phyloP scores from a whole-genome alignment of 2,888 invertebrate species.

The Noctuana brunneofusca region DNA sequence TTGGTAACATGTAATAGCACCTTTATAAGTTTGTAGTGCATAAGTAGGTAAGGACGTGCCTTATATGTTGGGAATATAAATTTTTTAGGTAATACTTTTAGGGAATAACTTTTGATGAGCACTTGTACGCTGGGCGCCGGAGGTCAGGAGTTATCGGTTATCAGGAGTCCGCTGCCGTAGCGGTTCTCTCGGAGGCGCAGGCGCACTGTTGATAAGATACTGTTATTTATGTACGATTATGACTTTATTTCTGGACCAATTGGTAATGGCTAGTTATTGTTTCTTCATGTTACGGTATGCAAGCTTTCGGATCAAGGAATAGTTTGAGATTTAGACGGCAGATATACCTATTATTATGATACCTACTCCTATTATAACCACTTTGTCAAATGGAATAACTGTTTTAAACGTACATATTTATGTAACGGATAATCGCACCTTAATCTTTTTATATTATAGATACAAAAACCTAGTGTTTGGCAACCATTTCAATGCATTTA shows the following conservation, averaged over 20 bases:
- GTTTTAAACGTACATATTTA: too few relatives aligned
- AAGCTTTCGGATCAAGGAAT: neutral
- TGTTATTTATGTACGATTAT: conserved; percentile 27
- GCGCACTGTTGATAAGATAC: conserved; percentile 24
- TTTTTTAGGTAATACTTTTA: too few relatives aligned
- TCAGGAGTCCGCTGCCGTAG: conserved; percentile 4
- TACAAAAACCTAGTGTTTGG: too few relatives aligned
- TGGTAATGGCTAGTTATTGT: conserved; percentile 1
- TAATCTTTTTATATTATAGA: too few relatives aligned
- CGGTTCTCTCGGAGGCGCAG: conserved; percentile 21
- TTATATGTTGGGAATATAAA: too few relatives aligned
- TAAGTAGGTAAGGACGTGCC: too few relatives aligned
- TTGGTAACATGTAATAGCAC: too few relatives aligned
- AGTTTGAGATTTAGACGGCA: neutral
- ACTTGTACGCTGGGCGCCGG: neutral
- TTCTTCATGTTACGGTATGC: neutral
- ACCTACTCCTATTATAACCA: too few relatives aligned
- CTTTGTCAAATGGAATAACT: too few relatives aligned
- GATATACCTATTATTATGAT: neutral
- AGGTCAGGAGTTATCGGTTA: conserved; percentile 7
- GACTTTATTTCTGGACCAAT: conserved; percentile 24
- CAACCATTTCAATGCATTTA: too few relatives aligned
- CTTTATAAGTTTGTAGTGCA: too few relatives aligned
- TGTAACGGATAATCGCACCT: too few relatives aligned
- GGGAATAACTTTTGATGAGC: neutral